These are phyloP conservation scores for Brachymystax lenok DNA, from an alignment of 2,797 vertebrate genomes.

Conservation along the genomic window DNA sequence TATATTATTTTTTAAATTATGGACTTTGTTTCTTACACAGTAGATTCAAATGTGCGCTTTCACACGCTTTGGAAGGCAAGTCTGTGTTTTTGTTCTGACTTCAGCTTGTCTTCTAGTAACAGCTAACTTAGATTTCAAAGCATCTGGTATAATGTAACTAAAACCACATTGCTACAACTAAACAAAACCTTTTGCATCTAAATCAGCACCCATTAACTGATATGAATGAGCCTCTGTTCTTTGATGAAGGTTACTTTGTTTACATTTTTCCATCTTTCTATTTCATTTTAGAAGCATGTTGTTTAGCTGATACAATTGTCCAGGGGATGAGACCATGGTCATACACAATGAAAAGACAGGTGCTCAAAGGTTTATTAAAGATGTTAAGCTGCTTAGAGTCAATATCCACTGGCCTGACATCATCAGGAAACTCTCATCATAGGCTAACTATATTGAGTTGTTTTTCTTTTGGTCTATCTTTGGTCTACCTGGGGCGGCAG, in stretches of 20 bases:
- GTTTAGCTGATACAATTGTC: conserved; percentile 20
- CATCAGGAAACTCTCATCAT: neutral
- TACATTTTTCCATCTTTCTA: conserved; percentile 4
- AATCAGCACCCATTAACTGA: conserved; percentile 32
- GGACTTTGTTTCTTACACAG: conserved; percentile 10
- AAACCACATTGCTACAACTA: conserved; percentile 37
- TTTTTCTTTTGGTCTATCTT: neutral
- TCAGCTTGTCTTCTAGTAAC: conserved; percentile 37
- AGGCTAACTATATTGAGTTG: neutral
- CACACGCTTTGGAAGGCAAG: conserved; percentile 28
- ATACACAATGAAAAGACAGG: neutral
- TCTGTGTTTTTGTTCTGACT: conserved; percentile 27
- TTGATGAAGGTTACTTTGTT: conserved; percentile 17
- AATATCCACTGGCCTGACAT: neutral
- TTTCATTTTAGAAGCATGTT: conserved; percentile 11
- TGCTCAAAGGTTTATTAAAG: neutral
- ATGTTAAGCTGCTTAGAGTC: neutral
- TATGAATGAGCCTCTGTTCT: conserved; percentile 12
- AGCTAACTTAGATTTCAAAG: conserved; percentile 38
- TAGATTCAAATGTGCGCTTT: conserved; percentile 35
- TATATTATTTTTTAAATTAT: neutral
- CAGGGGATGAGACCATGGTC: conserved; percentile 17
- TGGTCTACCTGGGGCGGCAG: neutral
- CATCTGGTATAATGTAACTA: conserved; percentile 45
- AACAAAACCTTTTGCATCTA: conserved; percentile 24